Percentiles rank a stretch among this genome's conserved stretches.
Evolutionary conservation across 64 coral and sea anemone genomes (phyloP).

Genomic region (Pachyseris speciosa): DNA sequence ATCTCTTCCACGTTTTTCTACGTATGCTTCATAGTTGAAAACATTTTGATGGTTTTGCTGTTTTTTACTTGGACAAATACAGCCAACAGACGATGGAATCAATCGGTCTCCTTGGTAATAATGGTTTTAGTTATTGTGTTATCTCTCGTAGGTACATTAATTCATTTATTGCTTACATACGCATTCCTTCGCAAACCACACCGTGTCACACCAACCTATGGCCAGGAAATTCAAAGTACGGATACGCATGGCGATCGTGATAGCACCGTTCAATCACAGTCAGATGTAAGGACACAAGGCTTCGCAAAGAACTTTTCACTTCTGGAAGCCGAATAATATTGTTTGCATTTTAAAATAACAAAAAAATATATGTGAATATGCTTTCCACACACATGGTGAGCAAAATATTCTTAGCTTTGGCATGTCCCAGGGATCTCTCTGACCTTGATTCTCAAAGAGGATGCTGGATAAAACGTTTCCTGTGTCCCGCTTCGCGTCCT

Average conservation of each 20-base stretch:
- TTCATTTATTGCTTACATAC: conserved; percentile 49
- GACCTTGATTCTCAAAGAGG: no score
- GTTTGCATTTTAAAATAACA: no score
- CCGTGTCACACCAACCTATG: neutral
- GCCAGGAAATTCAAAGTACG: neutral
- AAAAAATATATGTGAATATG: no score
- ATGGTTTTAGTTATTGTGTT: conserved; percentile 37
- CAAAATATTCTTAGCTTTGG: no score
- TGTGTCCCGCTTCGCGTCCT: no score
- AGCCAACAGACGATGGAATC: neutral
- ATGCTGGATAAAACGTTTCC: no score
- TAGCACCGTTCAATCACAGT: neutral
- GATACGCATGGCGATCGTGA: neutral
- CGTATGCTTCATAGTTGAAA: conserved; percentile 35
- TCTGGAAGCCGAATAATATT: no score
- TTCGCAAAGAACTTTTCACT: neutral
- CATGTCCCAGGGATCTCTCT: no score
- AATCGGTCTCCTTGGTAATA: conserved; percentile 2
- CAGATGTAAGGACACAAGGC: neutral
- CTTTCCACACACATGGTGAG: no score
- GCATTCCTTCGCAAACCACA: conserved; percentile 13
- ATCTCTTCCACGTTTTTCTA: conserved; percentile 59
- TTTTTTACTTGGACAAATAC: conserved; percentile 58
- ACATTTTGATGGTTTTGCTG: conserved; percentile 44
- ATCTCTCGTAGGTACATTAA: conserved; percentile 33